These are phyloP conservation scores for Nomada fucata DNA, from an alignment of 2,888 invertebrate genomes.

Conservation along the genomic window DNA sequence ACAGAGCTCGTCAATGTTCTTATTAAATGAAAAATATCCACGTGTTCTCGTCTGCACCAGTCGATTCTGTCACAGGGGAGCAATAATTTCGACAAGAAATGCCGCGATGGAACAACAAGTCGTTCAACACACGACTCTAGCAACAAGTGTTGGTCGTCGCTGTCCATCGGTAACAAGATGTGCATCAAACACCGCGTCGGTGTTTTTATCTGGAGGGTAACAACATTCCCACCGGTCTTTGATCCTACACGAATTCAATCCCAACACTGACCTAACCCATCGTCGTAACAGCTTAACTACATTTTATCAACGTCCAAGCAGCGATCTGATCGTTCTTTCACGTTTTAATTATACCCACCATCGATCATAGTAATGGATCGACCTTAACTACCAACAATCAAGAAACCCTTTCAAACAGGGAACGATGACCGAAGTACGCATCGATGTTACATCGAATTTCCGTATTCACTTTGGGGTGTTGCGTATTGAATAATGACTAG, in stretches of 20 bases:
- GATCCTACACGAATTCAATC: slow-evolving; percentile 21
- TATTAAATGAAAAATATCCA: neutral
- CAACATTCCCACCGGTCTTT: slow-evolving; percentile 16
- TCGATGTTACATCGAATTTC: neutral
- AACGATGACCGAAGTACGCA: neutral
- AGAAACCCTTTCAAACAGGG: neutral
- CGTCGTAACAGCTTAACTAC: neutral
- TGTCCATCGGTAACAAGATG: slow-evolving; percentile 30
- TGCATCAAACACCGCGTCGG: slow-evolving; percentile 2
- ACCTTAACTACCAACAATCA: too few relatives aligned
- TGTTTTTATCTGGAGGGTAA: slow-evolving; percentile 15
- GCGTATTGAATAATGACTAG: neutral
- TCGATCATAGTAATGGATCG: neutral
- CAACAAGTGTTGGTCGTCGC: slow-evolving; percentile 66
- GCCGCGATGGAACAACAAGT: slow-evolving; percentile 3
- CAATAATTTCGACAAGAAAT: slow-evolving; percentile 17
- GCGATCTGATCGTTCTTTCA: neutral
- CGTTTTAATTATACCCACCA: neutral
- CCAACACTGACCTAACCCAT: slow-evolving; percentile 48
- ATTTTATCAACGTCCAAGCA: slow-evolving; percentile 6
- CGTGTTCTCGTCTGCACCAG: neutral
- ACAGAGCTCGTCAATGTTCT: too few relatives aligned
- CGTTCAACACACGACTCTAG: slow-evolving; percentile 49
- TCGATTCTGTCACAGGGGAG: neutral
- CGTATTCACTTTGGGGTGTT: neutral